Conservation (phyloP, 1,140 invertebrate genomes). For the Drosophila orosa region DNA sequence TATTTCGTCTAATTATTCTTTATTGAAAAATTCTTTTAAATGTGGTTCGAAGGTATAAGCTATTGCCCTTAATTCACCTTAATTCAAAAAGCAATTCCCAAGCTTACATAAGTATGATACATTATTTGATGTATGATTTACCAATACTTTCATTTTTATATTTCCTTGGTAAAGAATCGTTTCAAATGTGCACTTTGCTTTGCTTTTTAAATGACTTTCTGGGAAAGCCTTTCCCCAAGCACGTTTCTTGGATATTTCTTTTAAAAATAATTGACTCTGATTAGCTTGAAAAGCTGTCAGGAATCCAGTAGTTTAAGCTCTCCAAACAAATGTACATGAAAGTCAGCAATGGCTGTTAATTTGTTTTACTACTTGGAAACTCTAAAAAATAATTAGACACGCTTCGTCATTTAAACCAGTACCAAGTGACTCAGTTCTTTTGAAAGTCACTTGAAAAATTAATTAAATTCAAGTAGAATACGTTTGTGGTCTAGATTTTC, state of each 20-base stretch:
- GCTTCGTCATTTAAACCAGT: background rate
- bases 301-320: background rate
- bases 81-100: background rate
- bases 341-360: conserved; percentile 7
- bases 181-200: background rate
- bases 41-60: background rate
- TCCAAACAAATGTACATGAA: background rate
- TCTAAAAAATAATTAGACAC: conserved; percentile 20
- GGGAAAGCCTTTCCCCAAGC: background rate
- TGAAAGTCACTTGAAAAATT: conserved; percentile 4
- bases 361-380: conserved; percentile 19
- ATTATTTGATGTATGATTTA: background rate
- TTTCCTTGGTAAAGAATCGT: background rate
- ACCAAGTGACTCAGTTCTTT: conserved; percentile 5
- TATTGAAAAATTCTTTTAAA: background rate
- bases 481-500: background rate
- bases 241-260: background rate
- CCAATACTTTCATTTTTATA: background rate
- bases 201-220: background rate
- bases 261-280: conserved; percentile 18
- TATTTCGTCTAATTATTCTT: background rate
- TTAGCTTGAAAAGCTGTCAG: conserved; percentile 7
- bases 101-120: background rate
- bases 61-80: background rate
- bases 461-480: background rate